Percentiles rank a stretch among this genome's conserved stretches.
Conservation (phyloP, 2,797 vertebrate species). For the Gadopsis marmoratus region DNA sequence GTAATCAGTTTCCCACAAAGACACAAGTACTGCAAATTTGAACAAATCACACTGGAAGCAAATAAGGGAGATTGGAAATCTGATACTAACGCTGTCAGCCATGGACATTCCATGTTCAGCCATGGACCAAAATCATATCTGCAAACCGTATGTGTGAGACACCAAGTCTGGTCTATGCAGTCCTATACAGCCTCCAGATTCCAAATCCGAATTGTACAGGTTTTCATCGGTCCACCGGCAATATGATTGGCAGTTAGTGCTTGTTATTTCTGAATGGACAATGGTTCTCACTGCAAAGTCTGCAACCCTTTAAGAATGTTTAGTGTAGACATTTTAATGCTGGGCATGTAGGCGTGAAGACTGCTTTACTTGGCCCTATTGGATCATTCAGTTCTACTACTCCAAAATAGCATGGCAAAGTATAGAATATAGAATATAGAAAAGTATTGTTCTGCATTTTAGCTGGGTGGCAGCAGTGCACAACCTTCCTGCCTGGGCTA, state of each 20-base stretch:
- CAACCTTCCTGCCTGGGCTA: no score
- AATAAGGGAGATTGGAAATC: not conserved
- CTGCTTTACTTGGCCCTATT: no score
- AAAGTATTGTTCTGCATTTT: no score
- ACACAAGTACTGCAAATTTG: not conserved
- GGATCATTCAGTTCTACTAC: no score
- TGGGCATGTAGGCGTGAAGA: no score
- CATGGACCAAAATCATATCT: not conserved
- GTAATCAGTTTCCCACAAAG: not conserved
- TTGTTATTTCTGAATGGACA: not conserved
- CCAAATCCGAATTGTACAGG: not conserved
- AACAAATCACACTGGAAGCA: not conserved
- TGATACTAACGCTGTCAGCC: not conserved
- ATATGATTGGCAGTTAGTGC: no score
- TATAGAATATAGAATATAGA: no score
- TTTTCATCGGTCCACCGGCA: no score
- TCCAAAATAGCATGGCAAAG: not conserved
- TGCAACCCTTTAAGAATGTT: no score
- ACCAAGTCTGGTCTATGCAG: not conserved
- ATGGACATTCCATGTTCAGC: not conserved
- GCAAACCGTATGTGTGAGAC: no score
- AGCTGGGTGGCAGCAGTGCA: no score
- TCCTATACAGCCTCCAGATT: not conserved
- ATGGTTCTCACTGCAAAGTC: not conserved
- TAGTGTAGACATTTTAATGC: no score